Conservation (phyloP, 2,888 invertebrate species). For the Cerastis rubricosa region DNA sequence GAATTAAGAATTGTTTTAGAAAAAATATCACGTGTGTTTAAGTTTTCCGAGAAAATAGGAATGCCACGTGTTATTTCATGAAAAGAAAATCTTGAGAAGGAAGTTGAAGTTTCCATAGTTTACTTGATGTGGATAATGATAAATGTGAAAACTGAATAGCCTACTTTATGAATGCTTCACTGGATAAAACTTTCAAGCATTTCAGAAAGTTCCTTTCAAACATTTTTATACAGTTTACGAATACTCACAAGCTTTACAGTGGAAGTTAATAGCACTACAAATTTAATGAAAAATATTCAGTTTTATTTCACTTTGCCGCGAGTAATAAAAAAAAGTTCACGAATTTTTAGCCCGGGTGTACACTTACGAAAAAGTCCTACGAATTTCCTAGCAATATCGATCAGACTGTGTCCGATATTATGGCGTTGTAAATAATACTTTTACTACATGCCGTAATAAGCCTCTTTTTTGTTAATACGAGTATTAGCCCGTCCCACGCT, state of each 20-base stretch:
- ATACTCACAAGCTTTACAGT: constrained; percentile 28
- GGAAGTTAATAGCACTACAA: constrained; percentile 27
- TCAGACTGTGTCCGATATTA: constrained; percentile 8
- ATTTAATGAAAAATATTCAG: constrained; percentile 21
- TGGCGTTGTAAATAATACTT: constrained; percentile 40
- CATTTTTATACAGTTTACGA: constrained; percentile 26
- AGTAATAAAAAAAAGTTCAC: constrained; percentile 18
- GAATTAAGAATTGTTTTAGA: constrained; percentile 28
- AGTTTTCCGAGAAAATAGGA: constrained; percentile 18
- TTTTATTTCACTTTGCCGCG: constrained; percentile 31
- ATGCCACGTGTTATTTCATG: background rate
- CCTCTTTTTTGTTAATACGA: constrained; percentile 48
- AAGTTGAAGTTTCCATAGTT: constrained; percentile 1
- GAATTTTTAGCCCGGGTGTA: constrained; percentile 29
- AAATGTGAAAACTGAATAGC: constrained; percentile 1
- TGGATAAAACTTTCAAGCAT: constrained; percentile 5
- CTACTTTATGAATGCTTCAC: constrained; percentile 12
- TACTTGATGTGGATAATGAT: constrained; percentile 1
- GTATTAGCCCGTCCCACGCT: constrained; percentile 67
- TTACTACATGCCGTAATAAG: constrained; percentile 51
- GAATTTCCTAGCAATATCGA: constrained; percentile 21
- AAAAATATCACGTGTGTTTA: constrained; percentile 38
- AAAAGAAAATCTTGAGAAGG: background rate
- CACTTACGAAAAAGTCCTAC: constrained; percentile 20
- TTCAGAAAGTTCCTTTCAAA: constrained; percentile 14